Evolutionary conservation across 2,797 vertebrate species (phyloP), one percentile per base, ranked within the genome.

Genomic region (Erithacus rubecula): DNA sequence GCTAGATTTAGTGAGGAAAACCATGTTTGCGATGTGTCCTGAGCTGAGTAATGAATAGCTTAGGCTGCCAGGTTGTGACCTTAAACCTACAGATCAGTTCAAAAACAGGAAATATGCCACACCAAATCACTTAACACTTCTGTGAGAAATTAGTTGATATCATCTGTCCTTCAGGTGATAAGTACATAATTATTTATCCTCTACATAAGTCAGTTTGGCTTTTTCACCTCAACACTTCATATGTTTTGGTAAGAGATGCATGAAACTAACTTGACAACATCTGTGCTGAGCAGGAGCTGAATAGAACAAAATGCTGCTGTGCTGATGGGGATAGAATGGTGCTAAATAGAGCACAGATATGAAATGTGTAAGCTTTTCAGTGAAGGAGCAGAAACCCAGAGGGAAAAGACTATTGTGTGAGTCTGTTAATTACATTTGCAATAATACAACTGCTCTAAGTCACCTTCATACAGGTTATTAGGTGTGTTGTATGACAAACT

Each of bases 91-190:
- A 76, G 43, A 78, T 87, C 15, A 52, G 39, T 84, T 59, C 60
- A 74, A 96, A 96, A 95, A 39, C 78, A 95, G 88, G 95, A 94
- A 95, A 67, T 49, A 78, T 76, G 76, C 89, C 69, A 64, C 89
- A 86, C 90, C 83, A 72, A 91, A 69, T 77, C 8, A 29, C 87
- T 90, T 86, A 86, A 51, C 51, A 22, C 59, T 90, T 49, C 0
- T 1, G 14, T 79, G 47, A 87, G 68, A 80, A 37, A 89, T 80
- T 39, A 89, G 47, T 68, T 94, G 80, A 30, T 83, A 65, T 55
- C 7, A 39, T 52, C 37, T 81, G 44, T 41, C 71, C 46, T 96
- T 91, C 51, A 72, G 58, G n/a, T 92, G 70, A 80, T 19, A 71
- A 71, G 53, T 84, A 64, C 16, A 60, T 51, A 53, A 68, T 76